Percentiles rank a stretch among this genome's conserved stretches.
These are phyloP conservation scores for Vannuccia rotundouncinata DNA, from an alignment of 2,888 invertebrate genomes.

Conservation along the genomic window DNA sequence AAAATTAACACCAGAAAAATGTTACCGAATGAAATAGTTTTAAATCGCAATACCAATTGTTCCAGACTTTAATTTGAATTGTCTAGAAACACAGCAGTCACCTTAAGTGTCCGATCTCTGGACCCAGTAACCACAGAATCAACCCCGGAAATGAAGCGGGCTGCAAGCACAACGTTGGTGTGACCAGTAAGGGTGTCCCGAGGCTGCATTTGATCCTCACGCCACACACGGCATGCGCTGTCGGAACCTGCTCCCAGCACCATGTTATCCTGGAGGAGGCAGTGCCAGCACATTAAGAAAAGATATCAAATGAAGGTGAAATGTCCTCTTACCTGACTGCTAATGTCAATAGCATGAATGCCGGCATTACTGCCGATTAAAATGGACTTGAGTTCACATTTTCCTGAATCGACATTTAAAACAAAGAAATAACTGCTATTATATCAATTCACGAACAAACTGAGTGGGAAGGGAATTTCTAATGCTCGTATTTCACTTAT, in stretches of 20 bases:
- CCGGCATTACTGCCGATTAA: slow-evolving; percentile 88
- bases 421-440: too few species aligned
- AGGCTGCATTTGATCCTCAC: slow-evolving; percentile 77
- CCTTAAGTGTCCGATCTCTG: slow-evolving; percentile 87
- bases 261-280: slow-evolving; percentile 66
- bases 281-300: too few species aligned
- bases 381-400: slow-evolving; percentile 56
- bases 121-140: slow-evolving; percentile 92
- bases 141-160: slow-evolving; percentile 68
- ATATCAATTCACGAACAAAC: too few species aligned
- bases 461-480: too few species aligned
- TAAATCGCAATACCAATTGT: too few species aligned
- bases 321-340: slow-evolving; percentile 63
- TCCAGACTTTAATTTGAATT: too few species aligned
- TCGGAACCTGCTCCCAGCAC: slow-evolving; percentile 90
- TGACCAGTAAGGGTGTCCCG: slow-evolving; percentile 90
- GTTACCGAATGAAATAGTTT: too few species aligned
- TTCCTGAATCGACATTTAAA: too few species aligned
- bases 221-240: slow-evolving; percentile 92
- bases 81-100: too few species aligned
- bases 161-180: slow-evolving; percentile 73
- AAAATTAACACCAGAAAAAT: too few species aligned
- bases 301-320: too few species aligned
- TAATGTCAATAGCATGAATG: slow-evolving; percentile 91
- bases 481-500: too few species aligned